Percentiles rank a stretch among this genome's conserved stretches.
These are phyloP conservation scores for Neoaliturus tenellus DNA, from an alignment of 2,888 invertebrate genomes.

Conservation along the genomic window DNA sequence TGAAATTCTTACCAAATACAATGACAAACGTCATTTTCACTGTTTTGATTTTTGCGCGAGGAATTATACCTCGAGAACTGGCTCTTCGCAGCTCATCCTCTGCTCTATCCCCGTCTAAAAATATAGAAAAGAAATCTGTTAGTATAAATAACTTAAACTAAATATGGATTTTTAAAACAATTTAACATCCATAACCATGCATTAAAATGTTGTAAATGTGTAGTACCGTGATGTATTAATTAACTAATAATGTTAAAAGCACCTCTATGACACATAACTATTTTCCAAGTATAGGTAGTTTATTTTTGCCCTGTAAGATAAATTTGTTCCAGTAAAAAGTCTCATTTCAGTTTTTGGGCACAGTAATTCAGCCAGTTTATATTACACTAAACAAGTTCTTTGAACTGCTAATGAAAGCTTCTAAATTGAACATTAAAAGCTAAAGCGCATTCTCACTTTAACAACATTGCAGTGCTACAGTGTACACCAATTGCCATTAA, in stretches of 20 bases:
- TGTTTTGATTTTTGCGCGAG: slow-evolving; percentile 96
- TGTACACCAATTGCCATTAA: background rate
- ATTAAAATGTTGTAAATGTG: too few species aligned
- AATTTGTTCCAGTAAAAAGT: too few species aligned
- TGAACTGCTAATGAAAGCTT: background rate
- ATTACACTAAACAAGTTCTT: background rate
- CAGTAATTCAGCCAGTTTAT: background rate
- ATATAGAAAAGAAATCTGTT: too few species aligned
- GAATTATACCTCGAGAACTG: slow-evolving; percentile 95
- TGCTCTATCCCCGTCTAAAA: slow-evolving; percentile 60
- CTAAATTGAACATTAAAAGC: background rate
- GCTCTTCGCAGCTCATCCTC: slow-evolving; percentile 80
- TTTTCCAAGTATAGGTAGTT: too few species aligned
- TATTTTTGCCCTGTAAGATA: too few species aligned
- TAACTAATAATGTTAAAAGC: too few species aligned
- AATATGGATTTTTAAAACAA: too few species aligned
- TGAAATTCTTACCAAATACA: slow-evolving; percentile 90
- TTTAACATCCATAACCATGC: too few species aligned
- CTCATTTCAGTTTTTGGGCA: too few species aligned
- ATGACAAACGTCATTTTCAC: slow-evolving; percentile 99
- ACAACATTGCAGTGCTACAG: background rate
- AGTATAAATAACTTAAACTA: too few species aligned
- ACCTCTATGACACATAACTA: too few species aligned
- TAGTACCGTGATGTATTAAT: too few species aligned
- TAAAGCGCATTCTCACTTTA: background rate